phyloP scores from a whole-genome alignment of 2,113 vertebrate species.

The Cacatua alba region DNA sequence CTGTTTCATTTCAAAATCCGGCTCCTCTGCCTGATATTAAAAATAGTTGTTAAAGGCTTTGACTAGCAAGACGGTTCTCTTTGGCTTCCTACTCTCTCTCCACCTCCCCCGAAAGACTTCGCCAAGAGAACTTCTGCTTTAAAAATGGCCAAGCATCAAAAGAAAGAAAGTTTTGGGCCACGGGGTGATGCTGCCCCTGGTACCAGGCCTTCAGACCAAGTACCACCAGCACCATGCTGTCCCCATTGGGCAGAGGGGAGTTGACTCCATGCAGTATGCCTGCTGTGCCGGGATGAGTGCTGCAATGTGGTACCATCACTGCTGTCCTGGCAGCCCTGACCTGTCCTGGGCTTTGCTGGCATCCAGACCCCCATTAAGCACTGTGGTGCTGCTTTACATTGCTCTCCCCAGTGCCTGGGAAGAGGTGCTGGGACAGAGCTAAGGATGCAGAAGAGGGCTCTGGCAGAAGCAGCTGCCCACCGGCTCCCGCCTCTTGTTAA shows the following conservation, averaged over 20 bases:
- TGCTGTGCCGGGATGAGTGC: accelerated
- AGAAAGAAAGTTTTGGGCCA: not conserved
- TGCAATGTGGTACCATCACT: accelerated
- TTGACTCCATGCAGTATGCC: accelerated
- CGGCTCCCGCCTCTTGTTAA: not conserved
- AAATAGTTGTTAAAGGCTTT: constrained; percentile 76
- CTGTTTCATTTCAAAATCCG: constrained; percentile 76
- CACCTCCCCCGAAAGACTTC: constrained; percentile 50
- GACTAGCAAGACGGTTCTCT: constrained; percentile 71
- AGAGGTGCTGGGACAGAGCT: not conserved
- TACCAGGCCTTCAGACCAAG: not conserved
- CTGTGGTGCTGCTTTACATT: not conserved
- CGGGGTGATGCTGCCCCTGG: not conserved
- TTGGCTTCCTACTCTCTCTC: constrained; percentile 66
- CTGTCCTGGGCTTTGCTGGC: not conserved
- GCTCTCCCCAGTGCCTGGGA: accelerated
- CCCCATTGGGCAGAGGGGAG: not conserved
- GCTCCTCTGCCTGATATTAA: constrained; percentile 74
- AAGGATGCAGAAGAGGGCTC: not conserved
- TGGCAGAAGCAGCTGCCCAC: constrained; percentile 15
- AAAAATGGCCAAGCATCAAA: constrained; percentile 18
- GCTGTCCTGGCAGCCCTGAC: not conserved
- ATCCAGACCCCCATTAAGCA: accelerated
- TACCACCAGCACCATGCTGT: accelerated
- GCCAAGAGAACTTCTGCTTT: constrained; percentile 41